Percentiles rank a stretch among this genome's conserved stretches.
Conservation (phyloP, 2,797 vertebrate species). For the Falco berigora region DNA sequence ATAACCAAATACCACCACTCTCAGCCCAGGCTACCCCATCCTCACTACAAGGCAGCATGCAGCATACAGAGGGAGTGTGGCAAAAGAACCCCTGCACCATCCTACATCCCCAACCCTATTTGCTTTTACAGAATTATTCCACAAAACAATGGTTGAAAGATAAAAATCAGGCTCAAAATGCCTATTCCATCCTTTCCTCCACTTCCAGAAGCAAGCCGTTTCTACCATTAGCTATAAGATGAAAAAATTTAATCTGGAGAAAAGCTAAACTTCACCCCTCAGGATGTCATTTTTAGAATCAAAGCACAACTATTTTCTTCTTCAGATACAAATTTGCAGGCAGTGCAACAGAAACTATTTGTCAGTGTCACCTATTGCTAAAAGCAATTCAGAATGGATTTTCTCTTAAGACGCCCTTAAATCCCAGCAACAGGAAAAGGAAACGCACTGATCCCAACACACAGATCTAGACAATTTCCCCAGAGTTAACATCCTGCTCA, state of each 20-base stretch:
- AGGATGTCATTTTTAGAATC: not conserved
- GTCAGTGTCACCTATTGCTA: not conserved
- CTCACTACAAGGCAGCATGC: accelerated
- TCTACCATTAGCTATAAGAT: not conserved
- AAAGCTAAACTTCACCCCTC: not conserved
- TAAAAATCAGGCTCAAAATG: not conserved
- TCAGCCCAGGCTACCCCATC: not conserved
- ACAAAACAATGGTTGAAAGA: not conserved
- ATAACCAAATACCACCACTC: not conserved
- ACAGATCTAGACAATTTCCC: not conserved
- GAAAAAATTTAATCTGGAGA: not conserved
- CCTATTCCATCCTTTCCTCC: no score
- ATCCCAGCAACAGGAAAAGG: not conserved
- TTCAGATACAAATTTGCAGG: not conserved
- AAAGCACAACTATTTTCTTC: not conserved
- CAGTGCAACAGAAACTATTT: not conserved
- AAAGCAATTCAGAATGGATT: not conserved
- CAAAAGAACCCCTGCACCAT: not conserved
- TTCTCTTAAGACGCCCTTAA: not conserved
- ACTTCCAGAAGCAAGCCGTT: not conserved
- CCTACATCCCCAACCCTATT: not conserved
- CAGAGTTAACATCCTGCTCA: not conserved
- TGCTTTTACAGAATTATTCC: not conserved
- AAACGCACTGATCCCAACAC: not conserved
- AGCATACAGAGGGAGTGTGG: accelerated